A percentile compares a stretch with the other conserved stretches of the same genome.
Conservation (phyloP, 2,113 vertebrate species). For the Neolamprologus variostigma region DNA sequence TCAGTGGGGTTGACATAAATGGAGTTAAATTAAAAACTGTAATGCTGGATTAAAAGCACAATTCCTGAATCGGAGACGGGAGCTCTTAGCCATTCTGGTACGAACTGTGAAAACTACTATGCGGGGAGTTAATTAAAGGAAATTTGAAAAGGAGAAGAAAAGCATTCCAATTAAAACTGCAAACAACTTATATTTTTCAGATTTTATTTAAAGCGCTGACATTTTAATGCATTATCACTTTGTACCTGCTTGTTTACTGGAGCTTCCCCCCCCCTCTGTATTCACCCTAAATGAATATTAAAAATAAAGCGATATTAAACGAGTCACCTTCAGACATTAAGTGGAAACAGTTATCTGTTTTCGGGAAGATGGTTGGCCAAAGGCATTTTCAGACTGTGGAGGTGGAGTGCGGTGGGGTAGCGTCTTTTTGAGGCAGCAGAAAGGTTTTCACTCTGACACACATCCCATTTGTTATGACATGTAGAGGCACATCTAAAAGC, state of each 20-base stretch:
- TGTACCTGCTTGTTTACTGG: not conserved
- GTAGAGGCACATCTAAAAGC: conserved; percentile 62
- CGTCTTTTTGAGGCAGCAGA: conserved; percentile 24
- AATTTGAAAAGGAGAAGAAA: not conserved
- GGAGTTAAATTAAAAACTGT: not conserved
- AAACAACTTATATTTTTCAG: not conserved
- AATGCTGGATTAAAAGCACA: not conserved
- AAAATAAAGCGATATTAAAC: conserved; percentile 3
- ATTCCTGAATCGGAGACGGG: not conserved
- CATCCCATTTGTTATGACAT: conserved; percentile 64
- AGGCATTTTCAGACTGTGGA: conserved; percentile 30
- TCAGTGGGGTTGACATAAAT: not conserved
- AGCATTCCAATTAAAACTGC: not conserved
- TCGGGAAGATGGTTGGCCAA: conserved; percentile 36
- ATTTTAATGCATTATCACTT: not conserved
- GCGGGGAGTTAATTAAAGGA: not conserved
- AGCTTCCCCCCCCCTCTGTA: not conserved
- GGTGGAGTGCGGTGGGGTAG: conserved; percentile 8
- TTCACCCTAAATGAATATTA: not conserved
- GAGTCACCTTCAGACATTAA: not conserved
- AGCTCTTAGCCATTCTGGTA: not conserved
- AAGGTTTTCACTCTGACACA: conserved; percentile 54
- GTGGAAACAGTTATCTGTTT: conserved; percentile 3
- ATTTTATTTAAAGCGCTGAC: not conserved
- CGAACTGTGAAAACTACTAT: not conserved